These are phyloP conservation scores for Pterobdella sp. DNA, from an alignment of 2,888 invertebrate species.

Conservation along the genomic window DNA sequence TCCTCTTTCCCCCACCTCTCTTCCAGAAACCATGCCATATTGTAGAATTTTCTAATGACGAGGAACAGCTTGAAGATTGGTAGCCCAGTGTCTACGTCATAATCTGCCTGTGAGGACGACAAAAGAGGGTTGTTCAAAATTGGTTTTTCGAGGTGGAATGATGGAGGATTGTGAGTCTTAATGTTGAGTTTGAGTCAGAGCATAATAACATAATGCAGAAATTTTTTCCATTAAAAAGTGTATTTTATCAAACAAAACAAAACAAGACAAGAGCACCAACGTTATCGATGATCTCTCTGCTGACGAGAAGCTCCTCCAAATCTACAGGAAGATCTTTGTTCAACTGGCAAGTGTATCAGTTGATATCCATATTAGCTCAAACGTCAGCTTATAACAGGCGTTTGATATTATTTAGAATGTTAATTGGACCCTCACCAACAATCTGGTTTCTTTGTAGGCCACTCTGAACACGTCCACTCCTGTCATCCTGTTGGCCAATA, in stretches of 20 bases:
- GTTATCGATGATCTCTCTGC: neutral
- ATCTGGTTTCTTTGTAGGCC: conserved; percentile 16
- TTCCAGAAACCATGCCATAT: conserved; percentile 5
- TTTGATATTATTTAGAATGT: neutral
- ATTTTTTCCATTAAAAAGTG: too few relatives aligned
- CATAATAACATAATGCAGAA: too few relatives aligned
- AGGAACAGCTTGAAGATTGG: conserved; percentile 22
- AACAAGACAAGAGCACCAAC: neutral
- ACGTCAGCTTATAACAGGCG: too few relatives aligned
- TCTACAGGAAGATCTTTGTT: neutral
- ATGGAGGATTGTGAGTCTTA: too few relatives aligned
- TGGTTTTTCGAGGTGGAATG: too few relatives aligned
- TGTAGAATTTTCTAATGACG: conserved; percentile 17
- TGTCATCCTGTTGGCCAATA: neutral
- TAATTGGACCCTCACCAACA: conserved; percentile 5
- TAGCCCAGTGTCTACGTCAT: conserved; percentile 5
- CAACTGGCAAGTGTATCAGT: too few relatives aligned
- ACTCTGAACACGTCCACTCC: conserved; percentile 17
- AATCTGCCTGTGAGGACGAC: neutral
- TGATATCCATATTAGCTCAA: too few relatives aligned
- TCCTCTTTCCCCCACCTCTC: neutral
- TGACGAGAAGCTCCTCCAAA: neutral
- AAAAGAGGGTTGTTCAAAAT: too few relatives aligned
- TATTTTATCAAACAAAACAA: too few relatives aligned
- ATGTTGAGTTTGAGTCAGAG: too few relatives aligned